Conservation (phyloP, 2,797 vertebrate genomes). For the Acanthurus lineatus region DNA sequence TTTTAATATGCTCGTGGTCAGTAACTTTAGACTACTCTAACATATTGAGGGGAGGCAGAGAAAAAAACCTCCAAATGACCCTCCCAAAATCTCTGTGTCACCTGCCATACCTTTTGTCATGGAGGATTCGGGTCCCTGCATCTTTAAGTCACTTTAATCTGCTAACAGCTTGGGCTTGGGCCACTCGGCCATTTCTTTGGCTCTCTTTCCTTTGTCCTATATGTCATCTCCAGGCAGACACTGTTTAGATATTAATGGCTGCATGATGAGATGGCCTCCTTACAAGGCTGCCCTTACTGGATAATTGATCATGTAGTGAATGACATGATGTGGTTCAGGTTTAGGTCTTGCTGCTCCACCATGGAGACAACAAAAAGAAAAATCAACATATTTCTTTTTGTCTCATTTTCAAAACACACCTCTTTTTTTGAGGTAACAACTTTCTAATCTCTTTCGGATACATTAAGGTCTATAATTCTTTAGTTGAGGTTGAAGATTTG, state of each 20-base stretch:
- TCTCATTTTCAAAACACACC: background rate
- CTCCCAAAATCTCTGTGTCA: constrained; percentile 53
- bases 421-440: background rate
- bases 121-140: constrained; percentile 54
- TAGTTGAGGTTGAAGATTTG: background rate
- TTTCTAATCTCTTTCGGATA: background rate
- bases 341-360: constrained; percentile 69
- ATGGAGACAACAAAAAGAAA: constrained; percentile 20
- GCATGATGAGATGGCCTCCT: constrained; percentile 86
- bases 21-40: constrained; percentile 1
- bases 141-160: constrained; percentile 80
- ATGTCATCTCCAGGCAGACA: constrained; percentile 86
- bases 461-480: background rate
- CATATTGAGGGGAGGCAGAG: background rate
- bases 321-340: constrained; percentile 85
- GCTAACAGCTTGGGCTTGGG: constrained; percentile 78
- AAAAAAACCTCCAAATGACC: constrained; percentile 53
- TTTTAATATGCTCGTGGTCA: background rate
- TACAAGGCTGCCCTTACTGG: constrained; percentile 82
- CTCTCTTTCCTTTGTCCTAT: constrained; percentile 81
- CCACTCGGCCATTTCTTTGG: constrained; percentile 78
- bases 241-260: constrained; percentile 87
- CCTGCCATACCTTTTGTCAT: constrained; percentile 56
- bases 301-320: constrained; percentile 86
- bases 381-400: constrained; percentile 35